phyloP scores from a whole-genome alignment of 1,140 invertebrate species.

The Macrobrachium nipponense region DNA sequence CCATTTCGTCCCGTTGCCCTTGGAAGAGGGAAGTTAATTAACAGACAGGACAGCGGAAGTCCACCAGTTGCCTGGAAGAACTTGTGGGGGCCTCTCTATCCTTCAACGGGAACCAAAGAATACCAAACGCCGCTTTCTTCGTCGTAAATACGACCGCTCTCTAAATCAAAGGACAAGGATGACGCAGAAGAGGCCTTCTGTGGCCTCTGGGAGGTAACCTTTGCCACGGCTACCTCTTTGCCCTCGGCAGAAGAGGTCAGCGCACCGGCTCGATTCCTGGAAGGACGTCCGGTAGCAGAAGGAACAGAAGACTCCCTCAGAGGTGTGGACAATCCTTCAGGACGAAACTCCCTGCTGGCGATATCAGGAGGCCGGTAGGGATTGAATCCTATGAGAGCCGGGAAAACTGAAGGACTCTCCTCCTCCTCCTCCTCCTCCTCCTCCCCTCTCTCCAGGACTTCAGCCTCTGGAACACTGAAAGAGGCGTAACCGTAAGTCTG shows the following conservation, averaged over 20 bases:
- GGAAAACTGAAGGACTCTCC: conserved; percentile 30
- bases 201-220: neutral
- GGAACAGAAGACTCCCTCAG: conserved; percentile 2
- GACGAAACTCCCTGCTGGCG: neutral
- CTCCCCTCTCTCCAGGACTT: neutral
- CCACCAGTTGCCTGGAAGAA: too few relatives aligned
- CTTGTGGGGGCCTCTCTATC: neutral
- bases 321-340: neutral
- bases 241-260: neutral
- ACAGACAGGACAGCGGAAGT: too few relatives aligned
- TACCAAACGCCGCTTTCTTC: conserved; percentile 64
- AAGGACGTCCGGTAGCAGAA: too few relatives aligned
- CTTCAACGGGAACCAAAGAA: conserved; percentile 59
- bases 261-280: too few relatives aligned
- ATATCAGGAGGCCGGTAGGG: conserved; percentile 42
- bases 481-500: neutral
- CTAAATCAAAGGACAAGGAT: conserved; percentile 58
- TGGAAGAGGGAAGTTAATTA: too few relatives aligned
- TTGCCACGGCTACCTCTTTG: conserved; percentile 15
- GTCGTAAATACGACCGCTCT: conserved; percentile 64
- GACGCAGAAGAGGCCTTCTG: neutral
- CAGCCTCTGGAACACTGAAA: too few relatives aligned
- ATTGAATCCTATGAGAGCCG: conserved; percentile 40
- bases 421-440: conserved; percentile 19
- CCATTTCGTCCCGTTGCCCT: too few relatives aligned